A percentile compares a stretch with the other conserved stretches of the same genome.
phyloP scores from a whole-genome alignment of 1,140 invertebrate genomes.

The Panagrolaimus sp. region DNA sequence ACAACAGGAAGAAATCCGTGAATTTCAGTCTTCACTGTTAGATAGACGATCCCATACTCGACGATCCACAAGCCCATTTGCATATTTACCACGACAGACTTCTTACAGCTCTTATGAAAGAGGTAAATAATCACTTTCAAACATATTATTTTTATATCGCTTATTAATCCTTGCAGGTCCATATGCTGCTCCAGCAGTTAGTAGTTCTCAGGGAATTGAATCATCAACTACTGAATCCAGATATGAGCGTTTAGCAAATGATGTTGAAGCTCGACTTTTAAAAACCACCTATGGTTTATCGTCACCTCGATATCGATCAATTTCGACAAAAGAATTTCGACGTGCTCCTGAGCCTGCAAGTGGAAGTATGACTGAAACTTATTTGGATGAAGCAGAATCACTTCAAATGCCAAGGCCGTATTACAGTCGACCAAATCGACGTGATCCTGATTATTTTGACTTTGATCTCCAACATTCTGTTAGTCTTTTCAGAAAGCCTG shows the following conservation, averaged over 20 bases:
- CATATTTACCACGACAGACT: constrained; percentile 29
- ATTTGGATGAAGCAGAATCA: constrained; percentile 27
- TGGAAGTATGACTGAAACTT: constrained; percentile 33
- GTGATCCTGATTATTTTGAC: constrained; percentile 58
- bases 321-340: constrained; percentile 50
- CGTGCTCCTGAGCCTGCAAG: constrained; percentile 48
- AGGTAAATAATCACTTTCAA: not conserved
- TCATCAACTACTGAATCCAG: constrained; percentile 32
- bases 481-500: constrained; percentile 48
- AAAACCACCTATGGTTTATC: constrained; percentile 34
- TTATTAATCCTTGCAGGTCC: constrained; percentile 40
- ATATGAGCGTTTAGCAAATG: constrained; percentile 51
- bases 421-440: constrained; percentile 55
- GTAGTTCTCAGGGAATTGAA: constrained; percentile 51
- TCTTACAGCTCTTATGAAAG: constrained; percentile 18
- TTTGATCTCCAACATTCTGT: constrained; percentile 58
- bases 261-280: constrained; percentile 51
- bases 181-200: constrained; percentile 53
- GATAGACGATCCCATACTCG: constrained; percentile 34
- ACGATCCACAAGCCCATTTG: constrained; percentile 45
- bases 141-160: not conserved
- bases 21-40: constrained; percentile 38
- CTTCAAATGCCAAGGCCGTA: constrained; percentile 52
- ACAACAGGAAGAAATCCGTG: constrained; percentile 47
- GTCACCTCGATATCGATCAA: not conserved